Conservation (phyloP, 2,797 vertebrate genomes). For the Neosilurus hyrtlii region DNA sequence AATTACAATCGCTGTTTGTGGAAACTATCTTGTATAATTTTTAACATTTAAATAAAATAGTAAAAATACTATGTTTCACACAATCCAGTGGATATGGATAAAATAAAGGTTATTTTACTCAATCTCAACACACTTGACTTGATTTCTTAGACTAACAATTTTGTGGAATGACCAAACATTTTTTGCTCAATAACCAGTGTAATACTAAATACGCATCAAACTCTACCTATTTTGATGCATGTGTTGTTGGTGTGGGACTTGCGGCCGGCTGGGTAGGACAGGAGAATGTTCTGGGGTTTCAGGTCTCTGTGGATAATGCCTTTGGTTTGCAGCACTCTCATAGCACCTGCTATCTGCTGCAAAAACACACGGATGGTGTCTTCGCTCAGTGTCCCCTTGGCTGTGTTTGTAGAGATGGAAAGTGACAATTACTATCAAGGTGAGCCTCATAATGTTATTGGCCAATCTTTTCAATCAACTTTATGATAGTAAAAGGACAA, state of each 20-base stretch:
- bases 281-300: conserved; percentile 95
- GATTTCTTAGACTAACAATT: too few relatives aligned
- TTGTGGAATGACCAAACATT: too few relatives aligned
- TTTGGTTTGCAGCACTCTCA: conserved; percentile 90
- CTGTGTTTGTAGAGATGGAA: conserved; percentile 62
- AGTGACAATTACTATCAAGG: neutral
- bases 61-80: too few relatives aligned
- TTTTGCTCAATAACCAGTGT: neutral
- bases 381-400: conserved; percentile 94
- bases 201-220: neutral
- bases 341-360: conserved; percentile 94
- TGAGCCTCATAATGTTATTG: neutral
- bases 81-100: too few relatives aligned
- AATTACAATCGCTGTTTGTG: too few relatives aligned
- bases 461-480: too few relatives aligned
- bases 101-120: too few relatives aligned
- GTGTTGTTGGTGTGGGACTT: conserved; percentile 92
- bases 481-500: too few relatives aligned
- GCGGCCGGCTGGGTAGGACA: conserved; percentile 83
- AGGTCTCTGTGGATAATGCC: conserved; percentile 95
- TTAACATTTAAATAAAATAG: too few relatives aligned
- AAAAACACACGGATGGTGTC: conserved; percentile 96
- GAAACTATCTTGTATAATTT: too few relatives aligned
- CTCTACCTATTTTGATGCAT: conserved; percentile 92
- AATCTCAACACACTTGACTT: too few relatives aligned